phyloP scores from a whole-genome alignment of 2,797 vertebrate species.

The Hylomyscus alleni region DNA sequence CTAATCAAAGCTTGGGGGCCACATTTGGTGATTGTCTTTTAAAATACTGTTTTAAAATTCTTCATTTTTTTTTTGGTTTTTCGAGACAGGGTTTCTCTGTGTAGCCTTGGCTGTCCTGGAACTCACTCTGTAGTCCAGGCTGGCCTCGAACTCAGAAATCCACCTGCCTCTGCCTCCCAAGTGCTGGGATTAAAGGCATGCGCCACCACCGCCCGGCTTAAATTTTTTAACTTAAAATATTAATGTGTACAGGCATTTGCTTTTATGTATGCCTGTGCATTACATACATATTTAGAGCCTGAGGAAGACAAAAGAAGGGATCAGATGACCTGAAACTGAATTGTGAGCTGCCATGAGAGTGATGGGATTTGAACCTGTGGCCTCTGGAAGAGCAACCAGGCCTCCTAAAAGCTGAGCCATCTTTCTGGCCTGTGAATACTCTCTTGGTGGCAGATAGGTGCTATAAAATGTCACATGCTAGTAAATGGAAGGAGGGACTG shows the following conservation, averaged over 20 bases:
- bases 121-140: no score
- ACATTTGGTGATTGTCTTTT: not conserved
- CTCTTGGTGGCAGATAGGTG: not conserved
- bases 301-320: not conserved
- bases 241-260: not conserved
- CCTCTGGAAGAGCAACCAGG: not conserved
- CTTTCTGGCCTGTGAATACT: not conserved
- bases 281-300: not conserved
- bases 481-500: not conserved
- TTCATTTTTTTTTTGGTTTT: no score
- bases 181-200: no score
- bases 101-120: no score
- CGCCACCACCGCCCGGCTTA: no score
- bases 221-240: not conserved
- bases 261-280: not conserved
- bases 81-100: no score
- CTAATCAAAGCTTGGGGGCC: not conserved
- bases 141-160: no score
- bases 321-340: not conserved
- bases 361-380: not conserved
- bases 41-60: not conserved
- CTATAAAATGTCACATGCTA: not conserved
- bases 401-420: not conserved
- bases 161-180: no score
- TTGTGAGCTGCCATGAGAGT: not conserved